A percentile compares a stretch with the other conserved stretches of the same genome.
Evolutionary conservation across 1,140 invertebrate species (phyloP).

Genomic region (Copidosoma floridanum): DNA sequence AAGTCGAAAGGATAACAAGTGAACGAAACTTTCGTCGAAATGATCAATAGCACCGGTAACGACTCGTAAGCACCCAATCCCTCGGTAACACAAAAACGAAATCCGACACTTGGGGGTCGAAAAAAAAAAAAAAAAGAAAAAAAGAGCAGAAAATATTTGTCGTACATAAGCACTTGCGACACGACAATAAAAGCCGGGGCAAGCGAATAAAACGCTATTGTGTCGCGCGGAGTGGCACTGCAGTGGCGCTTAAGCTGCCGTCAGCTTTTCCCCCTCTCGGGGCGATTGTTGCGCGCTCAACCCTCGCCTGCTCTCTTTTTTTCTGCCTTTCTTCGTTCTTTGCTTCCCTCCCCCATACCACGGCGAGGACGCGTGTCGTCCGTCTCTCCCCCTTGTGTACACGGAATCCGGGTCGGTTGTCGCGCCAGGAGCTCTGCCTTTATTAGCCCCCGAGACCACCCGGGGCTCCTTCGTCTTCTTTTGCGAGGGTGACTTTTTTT

Average conservation of each 20-base stretch:
- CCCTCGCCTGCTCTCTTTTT: background rate
- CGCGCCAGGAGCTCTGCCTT: background rate
- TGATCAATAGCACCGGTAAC: too few species aligned
- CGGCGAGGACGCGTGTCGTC: too few species aligned
- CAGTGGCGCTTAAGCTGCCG: slow-evolving; percentile 32
- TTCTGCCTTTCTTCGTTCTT: too few species aligned
- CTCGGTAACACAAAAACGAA: too few species aligned
- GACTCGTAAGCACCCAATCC: too few species aligned
- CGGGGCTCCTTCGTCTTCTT: background rate
- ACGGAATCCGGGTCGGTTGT: background rate
- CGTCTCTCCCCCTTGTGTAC: background rate
- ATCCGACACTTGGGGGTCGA: too few species aligned
- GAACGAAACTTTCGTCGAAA: too few species aligned
- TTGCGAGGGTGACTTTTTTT: slow-evolving; percentile 45
- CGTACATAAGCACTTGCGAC: background rate
- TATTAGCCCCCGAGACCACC: background rate
- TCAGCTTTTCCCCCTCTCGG: slow-evolving; percentile 11
- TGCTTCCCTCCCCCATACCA: too few species aligned
- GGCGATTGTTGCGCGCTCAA: too few species aligned
- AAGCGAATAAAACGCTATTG: slow-evolving; percentile 36
- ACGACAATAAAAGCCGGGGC: slow-evolving; percentile 14
- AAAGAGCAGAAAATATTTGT: slow-evolving; percentile 3
- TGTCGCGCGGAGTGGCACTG: slow-evolving; percentile 33
- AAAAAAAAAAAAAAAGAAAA: too few species aligned
- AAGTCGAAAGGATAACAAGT: too few species aligned